phyloP scores from a whole-genome alignment of 2,113 vertebrate species.

The Alligator sinensis region DNA sequence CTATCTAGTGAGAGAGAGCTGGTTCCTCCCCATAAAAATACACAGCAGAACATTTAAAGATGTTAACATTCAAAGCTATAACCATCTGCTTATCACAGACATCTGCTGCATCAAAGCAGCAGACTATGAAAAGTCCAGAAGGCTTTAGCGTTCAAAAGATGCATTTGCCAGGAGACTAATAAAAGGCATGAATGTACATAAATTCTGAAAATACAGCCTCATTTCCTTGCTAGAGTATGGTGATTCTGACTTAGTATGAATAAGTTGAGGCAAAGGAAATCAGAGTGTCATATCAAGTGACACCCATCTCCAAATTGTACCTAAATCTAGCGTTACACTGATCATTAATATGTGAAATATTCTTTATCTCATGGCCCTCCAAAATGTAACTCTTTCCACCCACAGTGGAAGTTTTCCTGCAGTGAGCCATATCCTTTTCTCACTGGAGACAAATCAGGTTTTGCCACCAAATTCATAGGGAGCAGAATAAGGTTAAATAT shows the following conservation, averaged over 20 bases:
- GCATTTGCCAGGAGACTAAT: conserved; percentile 33
- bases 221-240: conserved; percentile 1
- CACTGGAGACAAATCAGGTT: accelerated
- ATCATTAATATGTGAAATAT: accelerated
- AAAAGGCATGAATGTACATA: conserved; percentile 37
- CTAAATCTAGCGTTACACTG: not conserved
- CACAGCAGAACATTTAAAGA: conserved; percentile 55
- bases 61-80: conserved; percentile 43
- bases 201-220: conserved; percentile 31
- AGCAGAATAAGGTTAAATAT: not conserved
- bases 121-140: conserved; percentile 44
- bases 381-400: not conserved
- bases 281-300: not conserved
- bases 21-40: conserved; percentile 48
- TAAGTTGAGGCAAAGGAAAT: not conserved
- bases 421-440: not conserved
- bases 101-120: conserved; percentile 65
- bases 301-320: not conserved
- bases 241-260: not conserved
- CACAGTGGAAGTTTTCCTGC: not conserved
- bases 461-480: not conserved
- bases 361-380: not conserved
- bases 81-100: conserved; percentile 57
- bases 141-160: conserved; percentile 44
- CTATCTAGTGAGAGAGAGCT: conserved; percentile 11